Conservation (phyloP, 2,113 vertebrate species). For the Alligator sinensis region DNA sequence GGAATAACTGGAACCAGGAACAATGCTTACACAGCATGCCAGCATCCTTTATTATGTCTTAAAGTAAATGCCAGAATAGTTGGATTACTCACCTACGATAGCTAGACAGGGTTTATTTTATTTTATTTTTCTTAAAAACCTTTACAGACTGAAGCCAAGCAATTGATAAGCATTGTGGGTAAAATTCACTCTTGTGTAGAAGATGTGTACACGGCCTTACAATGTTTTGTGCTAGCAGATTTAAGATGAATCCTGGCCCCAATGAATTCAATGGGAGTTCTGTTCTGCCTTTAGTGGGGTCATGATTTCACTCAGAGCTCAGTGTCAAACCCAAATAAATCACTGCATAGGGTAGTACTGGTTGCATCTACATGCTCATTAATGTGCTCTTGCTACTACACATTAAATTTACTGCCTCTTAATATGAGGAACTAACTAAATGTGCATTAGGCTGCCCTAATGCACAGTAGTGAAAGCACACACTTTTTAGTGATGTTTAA, state of each 20-base stretch:
- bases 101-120: neutral
- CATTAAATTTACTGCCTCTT: no score
- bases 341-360: neutral
- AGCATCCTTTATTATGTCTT: conserved; percentile 75
- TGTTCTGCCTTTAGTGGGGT: neutral
- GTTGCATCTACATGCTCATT: no score
- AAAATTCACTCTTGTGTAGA: neutral
- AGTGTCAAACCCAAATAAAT: neutral
- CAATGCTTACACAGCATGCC: conserved; percentile 77
- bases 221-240: neutral
- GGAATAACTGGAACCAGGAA: conserved; percentile 68
- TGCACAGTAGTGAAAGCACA: no score
- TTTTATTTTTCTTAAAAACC: neutral
- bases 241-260: neutral
- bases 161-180: neutral
- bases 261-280: neutral
- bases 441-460: no score
- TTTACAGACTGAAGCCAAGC: neutral
- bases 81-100: neutral
- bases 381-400: no score
- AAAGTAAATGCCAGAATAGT: conserved; percentile 54
- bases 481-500: no score
- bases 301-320: neutral
- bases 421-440: no score
- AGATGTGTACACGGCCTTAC: neutral